Conservation (phyloP, 2,888 invertebrate genomes). For the Incurvaria masculella region DNA sequence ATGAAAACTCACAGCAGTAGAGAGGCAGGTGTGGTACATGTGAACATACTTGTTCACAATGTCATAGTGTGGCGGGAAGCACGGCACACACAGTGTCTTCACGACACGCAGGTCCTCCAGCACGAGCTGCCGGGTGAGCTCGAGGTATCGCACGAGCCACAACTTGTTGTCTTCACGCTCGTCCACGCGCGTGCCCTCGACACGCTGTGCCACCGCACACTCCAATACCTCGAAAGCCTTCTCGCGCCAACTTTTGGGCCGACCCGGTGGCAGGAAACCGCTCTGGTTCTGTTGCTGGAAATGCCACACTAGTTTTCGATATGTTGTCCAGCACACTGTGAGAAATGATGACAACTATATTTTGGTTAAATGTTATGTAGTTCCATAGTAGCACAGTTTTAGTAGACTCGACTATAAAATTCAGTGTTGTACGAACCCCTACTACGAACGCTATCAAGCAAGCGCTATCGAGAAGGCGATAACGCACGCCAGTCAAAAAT, state of each 20-base stretch:
- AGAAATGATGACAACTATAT: no score
- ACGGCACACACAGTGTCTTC: constrained; percentile 85
- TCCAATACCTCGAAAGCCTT: constrained; percentile 82
- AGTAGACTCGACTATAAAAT: no score
- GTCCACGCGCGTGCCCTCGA: constrained; percentile 94
- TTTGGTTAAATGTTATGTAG: no score
- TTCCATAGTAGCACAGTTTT: no score
- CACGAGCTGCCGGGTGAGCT: constrained; percentile 81
- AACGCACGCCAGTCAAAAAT: no score
- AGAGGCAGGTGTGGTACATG: constrained; percentile 91
- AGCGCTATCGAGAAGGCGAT: no score
- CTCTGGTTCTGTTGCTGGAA: constrained; percentile 69
- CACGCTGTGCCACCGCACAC: constrained; percentile 74
- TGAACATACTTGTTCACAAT: constrained; percentile 88
- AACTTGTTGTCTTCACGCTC: constrained; percentile 88
- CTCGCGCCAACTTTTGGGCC: constrained; percentile 89
- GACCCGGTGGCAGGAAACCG: constrained; percentile 90
- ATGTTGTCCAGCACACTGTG: no score
- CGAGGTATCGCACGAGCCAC: constrained; percentile 94
- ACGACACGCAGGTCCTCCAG: constrained; percentile 89
- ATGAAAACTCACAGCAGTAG: constrained; percentile 63
- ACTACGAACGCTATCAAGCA: no score
- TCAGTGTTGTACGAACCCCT: no score
- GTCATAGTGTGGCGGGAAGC: constrained; percentile 94
- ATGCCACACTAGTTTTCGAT: no score